Evolutionary conservation across 2,888 invertebrate species (phyloP), one percentile per base, ranked within the genome.

Genomic region (Spilarctia lutea): DNA sequence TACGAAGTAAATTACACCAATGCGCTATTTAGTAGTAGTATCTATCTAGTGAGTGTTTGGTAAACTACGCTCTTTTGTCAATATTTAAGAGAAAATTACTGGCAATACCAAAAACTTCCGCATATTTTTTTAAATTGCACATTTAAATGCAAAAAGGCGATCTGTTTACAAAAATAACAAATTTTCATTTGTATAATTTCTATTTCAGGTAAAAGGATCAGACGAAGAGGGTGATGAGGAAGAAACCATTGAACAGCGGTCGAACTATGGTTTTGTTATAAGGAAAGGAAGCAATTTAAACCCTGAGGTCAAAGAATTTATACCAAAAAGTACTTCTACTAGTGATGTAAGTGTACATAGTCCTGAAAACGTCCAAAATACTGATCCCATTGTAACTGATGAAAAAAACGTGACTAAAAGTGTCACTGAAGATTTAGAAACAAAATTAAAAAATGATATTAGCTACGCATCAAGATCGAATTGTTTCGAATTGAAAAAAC

Each of bases 291-390:
- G 89, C 75, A 92, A 89, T 83, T 82, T 94, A 27, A 91, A 94
- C 83, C 94, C 94, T 8, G 71, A 88, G 48, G 91, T 91, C 1
- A 20, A 81, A 7, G 91, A 90, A 76, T 94, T 94, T 76, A 77
- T 88, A 42, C 93, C 94, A 8, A 87, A 78, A 74, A 39, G 39
- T 75, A 20, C 35, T 48, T 35, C 16, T 16, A 20, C 68, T 33
- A 67, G 71, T 42, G 60, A 73, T 70, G 20, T 71, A 66, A 74
- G 70, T 74, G 71, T 60, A 70, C 67, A 52, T 65, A 67, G 30
- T n/a, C n/a, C 48, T 24, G 10, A 30, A 63, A 20, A 45, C 1
- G 42, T 27, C 42, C n/a, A 56, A 30, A 72, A 66, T 27, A 35
- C 30, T 66, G 72, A 72, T 27, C 65, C 35, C 27, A 2, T n/a